Evolutionary conservation across 2,797 vertebrate genomes (phyloP), one percentile per base, ranked within the genome.

Genomic region (Chaetodon trifasciatus): DNA sequence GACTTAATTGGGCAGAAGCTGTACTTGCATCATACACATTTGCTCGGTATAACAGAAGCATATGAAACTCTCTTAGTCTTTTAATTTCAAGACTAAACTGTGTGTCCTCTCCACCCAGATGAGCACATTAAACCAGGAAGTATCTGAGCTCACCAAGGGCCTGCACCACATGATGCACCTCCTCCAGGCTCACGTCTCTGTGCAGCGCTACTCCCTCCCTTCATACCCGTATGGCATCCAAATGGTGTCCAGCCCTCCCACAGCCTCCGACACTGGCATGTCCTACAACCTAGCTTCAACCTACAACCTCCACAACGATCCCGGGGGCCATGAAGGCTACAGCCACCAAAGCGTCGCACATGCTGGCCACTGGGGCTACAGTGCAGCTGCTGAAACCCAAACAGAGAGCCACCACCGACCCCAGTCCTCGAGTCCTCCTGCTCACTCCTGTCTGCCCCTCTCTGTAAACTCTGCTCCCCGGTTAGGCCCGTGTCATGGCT

Each of bases 131-230:
- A 98, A 97, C 94, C 96, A 92, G 83, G 97, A 98, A 88, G 97
- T 99, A 35, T 97, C 97, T 3, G 96, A 97, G 86, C 96, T 99
- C 70, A 96, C 96, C 88, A 96, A 90, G 88, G 96, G 97, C 89
- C 95, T 99, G 53, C 97, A 97, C 81, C 94, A 96, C 71, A 95
- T 98, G 94, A 96, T 97, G 94, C 95, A 96, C 70, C 94, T 99
- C 56, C 95, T 99, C 53, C 97, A 96, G 90, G 87, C 93, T 78
- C 96, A 96, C 39, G 65, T 97, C 64, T 91, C 94, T 0, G 4
- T 91, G 39, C 94, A 93, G 32, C 95, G 94, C 66, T 88, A 89
- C 44, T n/a, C 91, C 70, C 63, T 81, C n/a, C 61, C 92, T 6
- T 84, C 93, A 37, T 93, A 92, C 68, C 91, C 90, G 2, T 93